Evolutionary conservation across 1,140 invertebrate genomes (phyloP), one percentile per base, ranked within the genome.

Genomic region (Temnothorax longispinosus): DNA sequence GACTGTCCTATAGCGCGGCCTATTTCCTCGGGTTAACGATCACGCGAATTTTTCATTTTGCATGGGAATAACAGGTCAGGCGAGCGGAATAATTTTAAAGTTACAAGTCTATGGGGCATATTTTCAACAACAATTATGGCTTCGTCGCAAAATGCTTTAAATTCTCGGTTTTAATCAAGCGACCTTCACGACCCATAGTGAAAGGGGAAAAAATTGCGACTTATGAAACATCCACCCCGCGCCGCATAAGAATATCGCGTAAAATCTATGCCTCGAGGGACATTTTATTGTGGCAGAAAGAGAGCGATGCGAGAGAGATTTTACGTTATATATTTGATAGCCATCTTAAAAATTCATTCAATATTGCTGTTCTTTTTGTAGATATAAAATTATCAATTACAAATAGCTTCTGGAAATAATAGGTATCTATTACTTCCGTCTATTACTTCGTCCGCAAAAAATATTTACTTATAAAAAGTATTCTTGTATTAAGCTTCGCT

Each of bases 141-240:
- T 7, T 71, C 13, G 44, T 41, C n/a, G 41, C 27, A 10, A 84
- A 74, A 54, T 41, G 15, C 5, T 52, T 32, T 56, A 52, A 80
- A 71, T 71, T 41, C 75, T 81, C 54, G 10, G 21, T 80, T 86
- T 81, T 86, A 86, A 86, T 86, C 76, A 86, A 69, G 50, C 64
- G 81, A 86, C 60, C 69, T 86, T 86, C 62, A 78, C 27, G 82
- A 78, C 60, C 18, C 18, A 10, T 18, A 50, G 18, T 75, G 11
- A 50, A 47, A 50, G 38, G 38, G 2, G 5, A 18, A 50, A 47
- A 74, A 47, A 65, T 84, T 75, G 62, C 75, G 41, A 84, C 50
- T 41, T 69, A 58, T 74, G 54, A 84, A 75, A 75, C 58, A 60
- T 15, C 69, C 27, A 32, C 38, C n/a, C 64, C 1, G 5, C 47